phyloP scores from a whole-genome alignment of 2,113 vertebrate genomes.

The Perognathus longimembris region DNA sequence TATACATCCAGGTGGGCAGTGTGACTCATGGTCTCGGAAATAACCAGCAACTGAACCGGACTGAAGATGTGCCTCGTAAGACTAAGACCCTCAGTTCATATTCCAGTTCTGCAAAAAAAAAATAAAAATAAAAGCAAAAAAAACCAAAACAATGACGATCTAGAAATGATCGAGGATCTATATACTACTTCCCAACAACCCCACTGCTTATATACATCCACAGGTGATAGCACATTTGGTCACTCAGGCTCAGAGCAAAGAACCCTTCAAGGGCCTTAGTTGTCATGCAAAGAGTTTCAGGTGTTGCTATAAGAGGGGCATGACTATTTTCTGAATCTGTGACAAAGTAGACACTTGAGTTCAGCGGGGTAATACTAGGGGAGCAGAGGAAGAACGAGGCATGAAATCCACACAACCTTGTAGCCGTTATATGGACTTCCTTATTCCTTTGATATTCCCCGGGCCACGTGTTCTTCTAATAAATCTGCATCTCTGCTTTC shows the following conservation, averaged over 20 bases:
- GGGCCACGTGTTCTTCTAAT: not conserved
- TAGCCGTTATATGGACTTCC: not conserved
- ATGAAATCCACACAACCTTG: not conserved
- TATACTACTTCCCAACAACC: constrained; percentile 4
- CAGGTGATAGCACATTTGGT: not conserved
- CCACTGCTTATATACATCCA: not conserved
- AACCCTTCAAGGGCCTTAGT: not conserved
- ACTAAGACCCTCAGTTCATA: no score
- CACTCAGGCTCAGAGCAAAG: not conserved
- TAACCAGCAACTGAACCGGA: no score
- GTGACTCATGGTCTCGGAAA: no score
- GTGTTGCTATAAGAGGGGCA: not conserved
- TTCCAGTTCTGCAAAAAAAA: no score
- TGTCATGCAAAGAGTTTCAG: not conserved
- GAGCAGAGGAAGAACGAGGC: not conserved
- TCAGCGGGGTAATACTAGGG: not conserved
- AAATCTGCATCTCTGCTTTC: not conserved
- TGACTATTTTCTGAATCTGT: not conserved
- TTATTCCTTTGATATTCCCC: not conserved
- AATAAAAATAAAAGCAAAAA: no score
- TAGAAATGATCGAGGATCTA: not conserved
- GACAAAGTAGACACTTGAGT: not conserved
- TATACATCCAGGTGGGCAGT: no score
- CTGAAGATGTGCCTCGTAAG: no score
- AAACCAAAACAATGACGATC: not conserved